phyloP scores from a whole-genome alignment of 2,888 invertebrate genomes.

The Pemphredon lugubris region DNA sequence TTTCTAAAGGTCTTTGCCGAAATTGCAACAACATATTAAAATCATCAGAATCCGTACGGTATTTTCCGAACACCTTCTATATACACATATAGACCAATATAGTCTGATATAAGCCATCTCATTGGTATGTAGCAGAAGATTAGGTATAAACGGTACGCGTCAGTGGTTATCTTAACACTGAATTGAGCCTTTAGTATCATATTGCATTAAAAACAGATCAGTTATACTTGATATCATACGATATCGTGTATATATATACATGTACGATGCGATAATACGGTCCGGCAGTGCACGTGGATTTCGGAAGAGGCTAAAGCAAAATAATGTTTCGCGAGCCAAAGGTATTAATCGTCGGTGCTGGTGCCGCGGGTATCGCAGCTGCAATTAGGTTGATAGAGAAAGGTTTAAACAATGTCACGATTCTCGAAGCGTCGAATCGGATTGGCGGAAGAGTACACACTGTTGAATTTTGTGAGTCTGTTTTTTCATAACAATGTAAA shows the following conservation, averaged over 20 bases:
- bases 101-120: too few species aligned
- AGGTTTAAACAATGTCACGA: conserved; percentile 80
- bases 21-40: too few species aligned
- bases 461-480: conserved; percentile 78
- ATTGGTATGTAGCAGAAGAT: not conserved
- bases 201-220: not conserved
- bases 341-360: conserved; percentile 84
- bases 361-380: conserved; percentile 84
- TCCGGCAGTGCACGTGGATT: not conserved
- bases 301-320: not conserved
- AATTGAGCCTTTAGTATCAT: not conserved
- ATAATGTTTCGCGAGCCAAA: conserved; percentile 66
- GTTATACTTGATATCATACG: not conserved
- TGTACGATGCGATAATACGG: not conserved
- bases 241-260: not conserved
- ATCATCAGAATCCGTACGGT: too few species aligned
- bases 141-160: not conserved
- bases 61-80: not conserved
- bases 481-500: not conserved
- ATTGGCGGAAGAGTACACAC: conserved; percentile 82
- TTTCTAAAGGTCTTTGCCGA: too few species aligned
- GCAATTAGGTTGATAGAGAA: conserved; percentile 81
- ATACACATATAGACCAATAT: too few species aligned
- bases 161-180: not conserved
- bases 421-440: conserved; percentile 82